These are phyloP conservation scores for Mechanitis messenoides DNA, from an alignment of 2,888 invertebrate species.

Conservation along the genomic window DNA sequence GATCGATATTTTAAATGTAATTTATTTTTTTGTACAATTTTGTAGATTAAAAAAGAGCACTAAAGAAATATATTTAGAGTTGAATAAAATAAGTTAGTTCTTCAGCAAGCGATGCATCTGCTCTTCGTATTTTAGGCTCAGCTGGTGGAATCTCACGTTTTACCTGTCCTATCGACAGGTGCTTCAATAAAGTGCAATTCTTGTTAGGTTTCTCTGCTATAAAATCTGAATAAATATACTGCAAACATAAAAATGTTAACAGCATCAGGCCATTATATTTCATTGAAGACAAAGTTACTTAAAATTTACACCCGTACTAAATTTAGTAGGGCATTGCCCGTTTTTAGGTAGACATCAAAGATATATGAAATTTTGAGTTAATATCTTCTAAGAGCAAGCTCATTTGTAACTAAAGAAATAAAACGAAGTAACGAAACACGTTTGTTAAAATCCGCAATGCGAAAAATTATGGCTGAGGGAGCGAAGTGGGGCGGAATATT, in stretches of 20 bases:
- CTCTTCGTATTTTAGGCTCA: slow-evolving; percentile 43
- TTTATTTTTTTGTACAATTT: too few relatives aligned
- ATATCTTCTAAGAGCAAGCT: slow-evolving; percentile 23
- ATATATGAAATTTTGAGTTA: slow-evolving; percentile 21
- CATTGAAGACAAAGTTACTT: neutral
- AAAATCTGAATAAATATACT: slow-evolving; percentile 6
- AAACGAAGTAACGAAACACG: slow-evolving; percentile 35
- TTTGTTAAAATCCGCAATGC: slow-evolving; percentile 66
- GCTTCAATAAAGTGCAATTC: slow-evolving; percentile 32
- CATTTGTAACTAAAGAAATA: slow-evolving; percentile 33
- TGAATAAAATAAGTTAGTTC: slow-evolving; percentile 25
- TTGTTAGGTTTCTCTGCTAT: slow-evolving; percentile 21
- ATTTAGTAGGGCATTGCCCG: neutral
- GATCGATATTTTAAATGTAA: too few relatives aligned
- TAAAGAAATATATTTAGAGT: too few relatives aligned
- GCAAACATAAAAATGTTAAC: neutral
- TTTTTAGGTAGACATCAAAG: slow-evolving; percentile 1
- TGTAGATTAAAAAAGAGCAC: too few relatives aligned
- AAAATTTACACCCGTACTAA: neutral
- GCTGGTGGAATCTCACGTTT: slow-evolving; percentile 40
- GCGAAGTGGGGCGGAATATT: slow-evolving; percentile 63
- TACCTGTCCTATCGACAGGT: slow-evolving; percentile 42
- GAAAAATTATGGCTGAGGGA: slow-evolving; percentile 69
- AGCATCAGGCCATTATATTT: neutral
- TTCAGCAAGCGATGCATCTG: slow-evolving; percentile 43